Base-by-base conservation (phyloP, 1,140 invertebrate species). In the Polyergus mexicanus region DNA sequence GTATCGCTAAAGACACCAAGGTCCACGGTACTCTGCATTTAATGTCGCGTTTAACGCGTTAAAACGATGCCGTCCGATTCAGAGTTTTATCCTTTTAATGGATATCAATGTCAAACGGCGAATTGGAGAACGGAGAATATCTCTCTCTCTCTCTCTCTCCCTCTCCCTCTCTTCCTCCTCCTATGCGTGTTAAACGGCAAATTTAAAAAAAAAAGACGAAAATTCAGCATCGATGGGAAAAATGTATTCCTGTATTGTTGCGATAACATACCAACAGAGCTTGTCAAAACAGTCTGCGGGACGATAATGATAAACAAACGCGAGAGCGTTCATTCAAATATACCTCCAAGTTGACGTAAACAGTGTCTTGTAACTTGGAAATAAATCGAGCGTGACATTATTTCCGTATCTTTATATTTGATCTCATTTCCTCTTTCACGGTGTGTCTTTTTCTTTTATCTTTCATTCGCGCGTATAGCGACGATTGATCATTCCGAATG, bases 241-340 rank as follows among this genome's bases (percentile, higher is more conserved):
- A 35, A 74, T n/a, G 16, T 56, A 60, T 71, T 28, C 35, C 51
- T 35, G 3, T 13, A 13, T 22, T 28, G 41, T 16, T 8, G 32
- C 51, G 25, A 44, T 38, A 81, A 81, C 35, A 38, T 5, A 13
- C 16, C 63, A 11, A 32, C 38, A 22, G 28, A 22, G 28, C 44
- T 83, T 80, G 68, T 83, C 56, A 44, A 72, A 83, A 72, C 41
- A 60, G 13, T 32, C 35, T 19, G 13, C 16, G 7, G 38, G 22
- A 71, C 78, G 74, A 60, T 56, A 28, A n/a, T n/a, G 68, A 83
- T 74, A 83, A 74, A 83, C 28, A 74, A 41, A 83, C 56, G 47
- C 68, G 47, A 74, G 38, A 5, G 38, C 54, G 10, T 60, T 72
- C 54, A 44, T 72, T 32, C 68, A 22, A 22, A 69, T 80, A 69